Evolutionary conservation across 2,888 invertebrate genomes (phyloP), one percentile per base, ranked within the genome.

Genomic region (Salpingus planirostris): DNA sequence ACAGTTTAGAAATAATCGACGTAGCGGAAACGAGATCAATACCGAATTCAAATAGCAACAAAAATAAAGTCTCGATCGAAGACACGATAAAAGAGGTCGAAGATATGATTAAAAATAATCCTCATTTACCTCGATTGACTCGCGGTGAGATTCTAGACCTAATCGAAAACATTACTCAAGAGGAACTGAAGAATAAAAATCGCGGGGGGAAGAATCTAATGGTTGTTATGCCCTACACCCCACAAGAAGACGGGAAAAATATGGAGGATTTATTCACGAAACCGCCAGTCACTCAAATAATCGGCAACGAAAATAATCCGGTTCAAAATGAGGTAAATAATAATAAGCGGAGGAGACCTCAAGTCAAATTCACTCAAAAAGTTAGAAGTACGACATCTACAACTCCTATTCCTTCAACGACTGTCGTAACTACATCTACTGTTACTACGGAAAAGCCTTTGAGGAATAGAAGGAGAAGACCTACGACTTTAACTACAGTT

Each of bases 71-170:
- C n/a, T n/a, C n/a, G 42, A 65, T 75, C 1, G 74, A 76, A 45
- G 70, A 68, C 42, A 81, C 80, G 5, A 74, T 83, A 3, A 66
- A 70, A 47, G 78, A 80, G 62, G 82, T 83, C 2, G 76, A 82
- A 50, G 69, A 58, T 18, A 70, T 81, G 46, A 62, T 83, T 5
- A 66, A 70, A 48, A 60, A 68, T 3, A 74, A 81, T 55, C 65
- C 74, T 2, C 65, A 66, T n/a, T 56, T 82, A 27, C 82, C 82
- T 1, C 66, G 76, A 38, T 59, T 82, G 13, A 70, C 72, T 1
- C 65, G 78, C 47, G 71, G 73, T 5, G 77, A 83, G 54, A 81
- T 82, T 38, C 58, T 82, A 13, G 71, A 74, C 40, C 68, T 82
- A 11, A 59, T 82, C 3, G 72, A 76, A 42, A 80, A 83, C 44